Evolutionary conservation across 2,888 invertebrate species (phyloP).

Genomic region (Tanytarsus gracilentus): DNA sequence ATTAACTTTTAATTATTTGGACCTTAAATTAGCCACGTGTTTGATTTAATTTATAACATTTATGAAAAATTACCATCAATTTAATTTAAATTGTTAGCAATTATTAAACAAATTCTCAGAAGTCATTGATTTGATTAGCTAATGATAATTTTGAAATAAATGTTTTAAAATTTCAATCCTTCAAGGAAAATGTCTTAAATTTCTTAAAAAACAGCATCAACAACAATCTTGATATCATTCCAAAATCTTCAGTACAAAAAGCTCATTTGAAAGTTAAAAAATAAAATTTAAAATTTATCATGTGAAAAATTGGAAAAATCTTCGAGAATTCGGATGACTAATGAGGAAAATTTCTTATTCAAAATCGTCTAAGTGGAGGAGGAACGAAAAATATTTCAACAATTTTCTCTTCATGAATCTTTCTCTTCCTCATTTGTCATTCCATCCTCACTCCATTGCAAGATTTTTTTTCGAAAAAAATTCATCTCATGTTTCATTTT

Average conservation of each 20-base stretch:
- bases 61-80: too few relatives aligned
- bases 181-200: not conserved
- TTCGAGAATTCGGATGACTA: too few relatives aligned
- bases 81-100: too few relatives aligned
- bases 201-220: not conserved
- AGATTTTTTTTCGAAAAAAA: not conserved
- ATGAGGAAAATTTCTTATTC: too few relatives aligned
- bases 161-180: not conserved
- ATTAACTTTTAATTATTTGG: too few relatives aligned
- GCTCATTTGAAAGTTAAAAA: not conserved
- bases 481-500: conserved; percentile 7
- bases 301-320: not conserved
- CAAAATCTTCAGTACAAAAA: not conserved
- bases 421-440: conserved; percentile 10
- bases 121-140: too few relatives aligned
- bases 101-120: too few relatives aligned
- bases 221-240: not conserved
- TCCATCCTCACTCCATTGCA: not conserved
- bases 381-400: too few relatives aligned
- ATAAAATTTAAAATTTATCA: not conserved
- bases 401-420: not conserved
- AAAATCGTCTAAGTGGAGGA: too few relatives aligned
- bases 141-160: too few relatives aligned
- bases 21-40: too few relatives aligned
- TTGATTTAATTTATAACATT: too few relatives aligned